A percentile compares a stretch with the other conserved stretches of the same genome.
Evolutionary conservation across 2,797 vertebrate species (phyloP).

Genomic region (Falco rusticolus): DNA sequence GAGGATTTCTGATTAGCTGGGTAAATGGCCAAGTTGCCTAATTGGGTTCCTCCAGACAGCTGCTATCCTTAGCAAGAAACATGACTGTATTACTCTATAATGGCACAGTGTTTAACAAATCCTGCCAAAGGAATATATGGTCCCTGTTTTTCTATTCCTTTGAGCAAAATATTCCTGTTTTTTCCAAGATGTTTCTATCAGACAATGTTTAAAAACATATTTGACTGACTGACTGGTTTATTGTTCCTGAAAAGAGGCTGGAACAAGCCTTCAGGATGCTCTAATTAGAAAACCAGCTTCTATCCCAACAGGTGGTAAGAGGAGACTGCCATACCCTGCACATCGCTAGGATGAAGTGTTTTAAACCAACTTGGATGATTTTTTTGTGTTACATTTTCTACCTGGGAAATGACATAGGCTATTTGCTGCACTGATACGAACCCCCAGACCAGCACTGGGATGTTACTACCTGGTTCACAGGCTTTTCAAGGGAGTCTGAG

Average conservation of each 20-base stretch:
- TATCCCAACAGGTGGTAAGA: not conserved
- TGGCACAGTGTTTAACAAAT: not conserved
- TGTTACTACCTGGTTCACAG: not conserved
- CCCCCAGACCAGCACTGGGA: not conserved
- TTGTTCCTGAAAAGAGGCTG: not conserved
- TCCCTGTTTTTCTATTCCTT: not conserved
- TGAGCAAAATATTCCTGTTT: not conserved
- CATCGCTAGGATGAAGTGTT: not conserved
- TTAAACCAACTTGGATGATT: not conserved
- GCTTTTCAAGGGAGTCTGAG: not conserved
- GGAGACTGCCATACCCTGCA: not conserved
- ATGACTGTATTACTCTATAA: not conserved
- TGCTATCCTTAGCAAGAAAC: constrained; percentile 4
- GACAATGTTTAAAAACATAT: not conserved
- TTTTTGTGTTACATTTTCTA: not conserved
- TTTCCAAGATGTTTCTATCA: not conserved
- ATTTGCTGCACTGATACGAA: not conserved
- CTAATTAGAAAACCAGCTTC: not conserved
- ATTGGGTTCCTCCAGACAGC: not conserved
- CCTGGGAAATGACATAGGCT: not conserved
- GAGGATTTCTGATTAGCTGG: not conserved
- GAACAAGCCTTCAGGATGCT: not conserved
- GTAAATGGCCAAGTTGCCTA: not conserved
- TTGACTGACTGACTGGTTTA: not conserved
- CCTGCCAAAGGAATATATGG: not conserved